Evolutionary conservation across 2,797 vertebrate genomes (phyloP).

Genomic region (Taeniopygia guttata): DNA sequence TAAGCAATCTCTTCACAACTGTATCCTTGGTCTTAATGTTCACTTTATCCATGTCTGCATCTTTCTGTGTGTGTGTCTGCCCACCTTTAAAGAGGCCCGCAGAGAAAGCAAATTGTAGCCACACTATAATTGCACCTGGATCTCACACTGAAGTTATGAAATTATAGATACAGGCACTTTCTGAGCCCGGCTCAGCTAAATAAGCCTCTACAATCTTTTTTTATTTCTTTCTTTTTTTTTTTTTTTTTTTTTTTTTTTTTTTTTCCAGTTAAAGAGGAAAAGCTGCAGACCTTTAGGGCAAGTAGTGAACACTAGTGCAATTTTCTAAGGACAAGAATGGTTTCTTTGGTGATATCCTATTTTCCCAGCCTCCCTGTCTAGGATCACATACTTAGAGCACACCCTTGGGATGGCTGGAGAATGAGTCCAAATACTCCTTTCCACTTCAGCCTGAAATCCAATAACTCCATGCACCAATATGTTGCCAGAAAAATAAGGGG

Average conservation of each 20-base stretch:
- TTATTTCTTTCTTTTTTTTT: too few relatives aligned
- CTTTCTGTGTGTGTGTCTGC: not conserved
- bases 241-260: too few relatives aligned
- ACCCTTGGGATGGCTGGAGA: not conserved
- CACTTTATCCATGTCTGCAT: not conserved
- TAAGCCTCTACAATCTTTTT: not conserved
- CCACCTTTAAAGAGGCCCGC: not conserved
- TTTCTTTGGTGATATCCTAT: not conserved
- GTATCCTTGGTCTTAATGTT: not conserved
- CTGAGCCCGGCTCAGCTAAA: not conserved
- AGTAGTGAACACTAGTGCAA: not conserved
- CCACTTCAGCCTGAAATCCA: conserved; percentile 5
- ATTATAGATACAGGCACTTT: not conserved
- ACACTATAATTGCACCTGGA: not conserved
- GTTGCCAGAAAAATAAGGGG: not conserved
- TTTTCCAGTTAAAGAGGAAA: not conserved
- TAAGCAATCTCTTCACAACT: not conserved
- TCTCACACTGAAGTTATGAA: not conserved
- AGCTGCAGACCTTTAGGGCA: not conserved
- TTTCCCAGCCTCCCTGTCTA: not conserved
- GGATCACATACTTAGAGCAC: not conserved
- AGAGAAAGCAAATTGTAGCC: not conserved
- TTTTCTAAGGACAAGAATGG: not conserved
- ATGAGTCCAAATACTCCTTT: not conserved
- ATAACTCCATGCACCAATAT: not conserved